phyloP scores from a whole-genome alignment of 2,113 vertebrate species.

The Toxostoma redivivum region DNA sequence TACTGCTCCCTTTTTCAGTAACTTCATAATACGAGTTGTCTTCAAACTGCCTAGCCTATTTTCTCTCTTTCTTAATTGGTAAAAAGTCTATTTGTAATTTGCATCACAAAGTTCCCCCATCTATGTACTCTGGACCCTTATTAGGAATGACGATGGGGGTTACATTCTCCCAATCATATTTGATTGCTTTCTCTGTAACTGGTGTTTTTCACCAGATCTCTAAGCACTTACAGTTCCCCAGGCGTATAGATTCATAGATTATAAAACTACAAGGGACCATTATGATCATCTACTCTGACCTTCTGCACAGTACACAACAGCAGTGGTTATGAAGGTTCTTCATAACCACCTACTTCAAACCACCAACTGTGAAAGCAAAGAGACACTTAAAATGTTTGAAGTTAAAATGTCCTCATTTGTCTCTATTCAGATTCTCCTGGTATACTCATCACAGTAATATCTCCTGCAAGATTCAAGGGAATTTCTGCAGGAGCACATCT shows the following conservation, averaged over 20 bases:
- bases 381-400: neutral
- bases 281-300: neutral
- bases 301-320: neutral
- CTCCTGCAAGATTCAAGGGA: neutral
- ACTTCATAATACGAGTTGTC: neutral
- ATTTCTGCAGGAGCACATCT: neutral
- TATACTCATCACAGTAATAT: neutral
- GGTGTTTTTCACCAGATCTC: neutral
- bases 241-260: conserved; percentile 18
- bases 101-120: accelerated
- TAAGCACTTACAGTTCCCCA: neutral
- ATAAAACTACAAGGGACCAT: neutral
- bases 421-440: neutral
- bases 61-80: neutral
- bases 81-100: neutral
- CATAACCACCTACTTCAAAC: neutral
- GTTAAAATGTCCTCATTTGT: neutral
- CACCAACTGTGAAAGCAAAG: neutral
- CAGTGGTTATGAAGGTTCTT: neutral
- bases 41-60: neutral
- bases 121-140: neutral
- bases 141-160: neutral
- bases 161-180: neutral
- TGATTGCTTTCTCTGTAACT: neutral
- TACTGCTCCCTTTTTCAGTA: neutral